Evolutionary conservation across 2,888 invertebrate genomes (phyloP).

Genomic region (Serrognathus titanus): DNA sequence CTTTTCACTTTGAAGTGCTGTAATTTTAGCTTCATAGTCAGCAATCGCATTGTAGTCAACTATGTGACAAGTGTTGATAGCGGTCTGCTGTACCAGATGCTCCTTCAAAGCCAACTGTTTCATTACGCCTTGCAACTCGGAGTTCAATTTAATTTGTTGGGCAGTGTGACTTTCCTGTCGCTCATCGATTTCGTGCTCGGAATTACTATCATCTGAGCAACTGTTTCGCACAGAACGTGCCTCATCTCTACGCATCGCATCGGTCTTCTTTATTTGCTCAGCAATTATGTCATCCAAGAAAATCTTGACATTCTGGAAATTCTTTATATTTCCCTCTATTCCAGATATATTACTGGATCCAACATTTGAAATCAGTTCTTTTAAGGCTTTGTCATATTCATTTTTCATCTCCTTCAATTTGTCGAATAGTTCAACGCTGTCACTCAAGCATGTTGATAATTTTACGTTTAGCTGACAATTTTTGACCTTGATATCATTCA

Average conservation of each 20-base stretch:
- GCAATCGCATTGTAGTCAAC: constrained; percentile 49
- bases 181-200: constrained; percentile 51
- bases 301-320: constrained; percentile 52
- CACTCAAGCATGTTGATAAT: constrained; percentile 61
- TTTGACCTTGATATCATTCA: constrained; percentile 58
- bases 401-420: constrained; percentile 60
- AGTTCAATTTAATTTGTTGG: constrained; percentile 64
- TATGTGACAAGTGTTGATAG: constrained; percentile 54
- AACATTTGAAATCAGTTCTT: constrained; percentile 52
- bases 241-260: constrained; percentile 46
- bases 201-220: constrained; percentile 6
- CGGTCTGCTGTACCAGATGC: constrained; percentile 62
- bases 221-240: constrained; percentile 4
- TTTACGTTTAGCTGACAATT: constrained; percentile 62
- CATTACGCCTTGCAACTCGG: constrained; percentile 68
- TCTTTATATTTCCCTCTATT: constrained; percentile 49
- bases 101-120: constrained; percentile 65
- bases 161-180: constrained; percentile 66
- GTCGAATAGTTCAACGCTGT: constrained; percentile 63
- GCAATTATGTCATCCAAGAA: constrained; percentile 53
- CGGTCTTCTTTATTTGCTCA: constrained; percentile 57
- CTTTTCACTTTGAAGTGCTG: constrained; percentile 69
- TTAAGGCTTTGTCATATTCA: constrained; percentile 58
- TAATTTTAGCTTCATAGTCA: constrained; percentile 67
- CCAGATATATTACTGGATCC: constrained; percentile 38